A percentile compares a stretch with the other conserved stretches of the same genome.
Evolutionary conservation across 2,113 vertebrate species (phyloP).

Genomic region (Scortum barcoo): DNA sequence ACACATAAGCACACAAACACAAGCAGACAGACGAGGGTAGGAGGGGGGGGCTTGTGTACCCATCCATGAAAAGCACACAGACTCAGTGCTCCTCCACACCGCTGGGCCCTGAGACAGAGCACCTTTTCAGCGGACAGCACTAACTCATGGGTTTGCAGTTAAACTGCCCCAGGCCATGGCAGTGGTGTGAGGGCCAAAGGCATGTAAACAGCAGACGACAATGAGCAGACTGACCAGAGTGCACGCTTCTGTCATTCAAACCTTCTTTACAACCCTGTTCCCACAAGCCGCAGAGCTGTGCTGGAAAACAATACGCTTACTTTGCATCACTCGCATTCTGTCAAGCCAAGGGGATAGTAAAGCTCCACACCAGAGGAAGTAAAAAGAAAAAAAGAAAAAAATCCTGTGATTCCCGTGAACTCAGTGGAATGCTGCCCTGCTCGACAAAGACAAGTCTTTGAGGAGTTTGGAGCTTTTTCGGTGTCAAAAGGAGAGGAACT

Average conservation of each 20-base stretch:
- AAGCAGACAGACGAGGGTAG: constrained; percentile 45
- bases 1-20: constrained; percentile 64
- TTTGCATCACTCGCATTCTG: constrained; percentile 61
- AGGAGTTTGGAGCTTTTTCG: constrained; percentile 19
- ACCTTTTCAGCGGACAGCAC: constrained; percentile 73
- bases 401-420: constrained; percentile 31
- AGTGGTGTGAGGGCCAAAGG: constrained; percentile 63
- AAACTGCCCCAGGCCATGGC: constrained; percentile 59
- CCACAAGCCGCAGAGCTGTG: constrained; percentile 72
- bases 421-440: constrained; percentile 55
- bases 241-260: constrained; percentile 76
- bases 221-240: constrained; percentile 75
- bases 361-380: constrained; percentile 31
- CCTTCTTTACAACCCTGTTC: constrained; percentile 71
- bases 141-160: constrained; percentile 72
- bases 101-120: constrained; percentile 70
- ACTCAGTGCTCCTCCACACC: constrained; percentile 42
- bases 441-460: constrained; percentile 42
- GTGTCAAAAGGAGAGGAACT: constrained; percentile 13
- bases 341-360: constrained; percentile 43
- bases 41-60: constrained; percentile 58
- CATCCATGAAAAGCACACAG: constrained; percentile 68
- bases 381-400: neutral
- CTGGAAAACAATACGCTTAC: constrained; percentile 67
- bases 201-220: constrained; percentile 78